Evolutionary conservation across 2,888 invertebrate species (phyloP).

Genomic region (Athalia cordata): DNA sequence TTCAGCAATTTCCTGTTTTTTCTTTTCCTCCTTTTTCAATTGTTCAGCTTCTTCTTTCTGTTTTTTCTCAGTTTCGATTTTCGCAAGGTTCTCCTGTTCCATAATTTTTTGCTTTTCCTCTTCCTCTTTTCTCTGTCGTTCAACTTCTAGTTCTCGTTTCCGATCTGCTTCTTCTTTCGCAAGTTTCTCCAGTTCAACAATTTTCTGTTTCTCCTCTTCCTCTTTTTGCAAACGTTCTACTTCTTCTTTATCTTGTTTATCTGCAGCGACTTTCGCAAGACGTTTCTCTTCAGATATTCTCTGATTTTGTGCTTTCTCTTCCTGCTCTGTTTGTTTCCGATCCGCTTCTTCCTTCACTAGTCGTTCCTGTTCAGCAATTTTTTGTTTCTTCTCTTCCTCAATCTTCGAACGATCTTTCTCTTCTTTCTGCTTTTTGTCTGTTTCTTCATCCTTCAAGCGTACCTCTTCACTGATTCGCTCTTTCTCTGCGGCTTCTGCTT

Average conservation of each 20-base stretch:
- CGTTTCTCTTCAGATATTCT: constrained; percentile 48
- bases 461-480: constrained; percentile 47
- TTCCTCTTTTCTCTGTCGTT: neutral
- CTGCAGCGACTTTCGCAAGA: constrained; percentile 48
- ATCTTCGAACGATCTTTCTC: neutral
- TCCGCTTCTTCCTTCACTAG: constrained; percentile 49
- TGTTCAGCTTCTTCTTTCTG: constrained; percentile 34
- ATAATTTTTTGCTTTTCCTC: constrained; percentile 47
- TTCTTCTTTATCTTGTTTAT: constrained; percentile 42
- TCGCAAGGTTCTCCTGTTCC: constrained; percentile 48
- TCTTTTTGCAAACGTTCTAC: constrained; percentile 39
- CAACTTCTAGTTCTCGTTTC: constrained; percentile 32
- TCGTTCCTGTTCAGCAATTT: constrained; percentile 47
- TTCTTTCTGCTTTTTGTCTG: constrained; percentile 47
- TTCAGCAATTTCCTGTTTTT: constrained; percentile 49
- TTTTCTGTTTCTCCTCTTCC: constrained; percentile 38
- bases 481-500: constrained; percentile 45
- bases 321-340: constrained; percentile 42
- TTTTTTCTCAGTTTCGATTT: constrained; percentile 49
- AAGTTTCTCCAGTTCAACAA: constrained; percentile 47
- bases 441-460: constrained; percentile 47
- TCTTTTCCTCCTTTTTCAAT: neutral
- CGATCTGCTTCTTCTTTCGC: constrained; percentile 48
- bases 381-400: constrained; percentile 42
- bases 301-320: constrained; percentile 44